Base-by-base conservation (phyloP, 2,797 vertebrate genomes). In the Lemur catta region DNA sequence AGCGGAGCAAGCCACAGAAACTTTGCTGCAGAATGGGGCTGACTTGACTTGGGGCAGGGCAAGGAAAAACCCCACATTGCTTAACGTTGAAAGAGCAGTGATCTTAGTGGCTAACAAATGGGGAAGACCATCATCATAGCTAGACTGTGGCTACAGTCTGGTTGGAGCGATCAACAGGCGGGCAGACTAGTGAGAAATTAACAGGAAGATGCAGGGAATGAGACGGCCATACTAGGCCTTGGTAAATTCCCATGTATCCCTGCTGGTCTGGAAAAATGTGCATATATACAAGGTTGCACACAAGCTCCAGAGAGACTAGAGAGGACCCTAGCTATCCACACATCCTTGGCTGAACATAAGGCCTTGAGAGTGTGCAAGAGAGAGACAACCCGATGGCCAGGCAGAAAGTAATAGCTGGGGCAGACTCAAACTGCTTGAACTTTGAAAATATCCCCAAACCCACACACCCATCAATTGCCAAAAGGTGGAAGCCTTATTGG, bases 361-460 rank as follows among this genome's bases (percentile, higher is more conserved):
- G 61, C 69, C 46, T 80, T 61, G 41, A 81, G 17, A 18, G 18
- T 38, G 8, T 26, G 35, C 33, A 80, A 52, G 57, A 43, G 69
- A 72, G 69, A 72, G 67, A 94, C 9, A 75, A 13, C 30, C 28
- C 43, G 59, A 81, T 18, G 75, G 61, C 57, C 50, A 85, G 33
- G 28, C n/a, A 76, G 41, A 82, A 59, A 93, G 46, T 50, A 48
- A 69, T 28, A 52, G 69, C n/a, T 75, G 20, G 17, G 61, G 91
- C 43, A 52, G 41, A 94, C 7, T 67, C 12, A 63, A 69, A 97
- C 52, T 86, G 15, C 12, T 80, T 84, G 18, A 91, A 88, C 33
- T 96, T 55, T 55, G 50, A 87, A 91, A 93, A 80, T 48, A 89
- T 43, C 79, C 18, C 85, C 87, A 35, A 84, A 79, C 20, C 24